A percentile compares a stretch with the other conserved stretches of the same genome.
phyloP scores from a whole-genome alignment of 2,113 vertebrate genomes.

The Hydropotes inermis region DNA sequence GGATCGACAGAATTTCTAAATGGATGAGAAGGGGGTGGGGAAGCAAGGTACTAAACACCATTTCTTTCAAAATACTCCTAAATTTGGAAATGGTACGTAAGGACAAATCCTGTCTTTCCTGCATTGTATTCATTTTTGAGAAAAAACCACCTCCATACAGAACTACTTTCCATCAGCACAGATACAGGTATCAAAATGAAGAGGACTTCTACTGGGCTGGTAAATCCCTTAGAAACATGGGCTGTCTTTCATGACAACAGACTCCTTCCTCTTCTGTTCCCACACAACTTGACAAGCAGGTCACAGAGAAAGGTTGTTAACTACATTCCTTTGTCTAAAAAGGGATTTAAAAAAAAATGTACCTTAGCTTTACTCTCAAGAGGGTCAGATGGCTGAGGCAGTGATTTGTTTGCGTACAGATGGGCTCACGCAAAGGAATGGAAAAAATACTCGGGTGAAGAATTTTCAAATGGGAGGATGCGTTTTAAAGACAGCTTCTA shows the following conservation, averaged over 20 bases:
- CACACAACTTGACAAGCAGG: not conserved
- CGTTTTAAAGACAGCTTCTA: not conserved
- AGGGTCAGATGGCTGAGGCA: not conserved
- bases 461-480: not conserved
- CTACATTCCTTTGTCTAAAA: not conserved
- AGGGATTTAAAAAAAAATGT: not conserved
- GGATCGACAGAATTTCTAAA: conserved; percentile 49
- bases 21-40: not conserved
- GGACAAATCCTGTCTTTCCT: conserved; percentile 42
- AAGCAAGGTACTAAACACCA: conserved; percentile 56
- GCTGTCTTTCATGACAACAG: not conserved
- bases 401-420: not conserved
- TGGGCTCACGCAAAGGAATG: not conserved
- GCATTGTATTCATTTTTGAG: conserved; percentile 67
- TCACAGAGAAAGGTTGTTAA: not conserved
- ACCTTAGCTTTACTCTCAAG: not conserved
- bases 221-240: not conserved
- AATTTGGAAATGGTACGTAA: conserved; percentile 35
- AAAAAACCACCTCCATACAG: conserved; percentile 52
- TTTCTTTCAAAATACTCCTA: conserved; percentile 65
- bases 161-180: conserved; percentile 59
- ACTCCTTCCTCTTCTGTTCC: not conserved
- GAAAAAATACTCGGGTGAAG: not conserved
- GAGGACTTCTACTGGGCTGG: not conserved
- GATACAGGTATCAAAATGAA: conserved; percentile 16